Evolutionary conservation across 2,113 vertebrate species (phyloP), one percentile per base, ranked within the genome.

Genomic region (Melospiza georgiana): DNA sequence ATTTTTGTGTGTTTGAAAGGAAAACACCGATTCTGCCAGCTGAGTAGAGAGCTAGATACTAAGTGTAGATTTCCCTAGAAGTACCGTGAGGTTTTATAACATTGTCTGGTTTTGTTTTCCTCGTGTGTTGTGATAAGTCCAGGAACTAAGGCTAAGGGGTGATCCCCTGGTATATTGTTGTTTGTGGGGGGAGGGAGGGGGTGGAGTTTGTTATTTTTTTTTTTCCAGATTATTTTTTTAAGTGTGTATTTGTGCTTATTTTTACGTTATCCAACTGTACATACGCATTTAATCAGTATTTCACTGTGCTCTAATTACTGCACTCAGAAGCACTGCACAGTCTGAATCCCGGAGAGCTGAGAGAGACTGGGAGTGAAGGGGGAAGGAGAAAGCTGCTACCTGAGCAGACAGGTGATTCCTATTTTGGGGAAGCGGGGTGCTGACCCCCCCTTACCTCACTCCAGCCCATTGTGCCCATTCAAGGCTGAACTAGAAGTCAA

Each of bases 221-320:
- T 94, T 90, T 82, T 49, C 57, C 94, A 88, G 87, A 94, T 95
- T 91, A 82, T 96, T 97, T 96, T 95, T 96, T 93, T 90, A 84
- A 92, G 75, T 69, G 37, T 97, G 83, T 97, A 87, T 96, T 73
- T 96, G 98, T 97, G 87, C 96, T 95, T 97, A 97, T 98, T 95
- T 96, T 97, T 96, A 96, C 92, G 54, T 97, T 95, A 93, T 81
- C 92, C 96, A 97, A 97, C 95, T 98, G 97, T 97, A 96, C 93
- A 97, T 95, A 89, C 52, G 31, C 98, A 97, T 98, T 96, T 98
- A 98, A 97, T 98, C 98, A 98, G 98, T 98, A 98, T 98, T 98
- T 96, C 98, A 98, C 98, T 98, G 98, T 98, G 98, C 98, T 99
- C 98, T 69, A 97, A 98, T 98, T 98, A 98, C 98, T 98, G 98